Evolutionary conservation across 2,888 invertebrate species (phyloP), one percentile per base, ranked within the genome.

Genomic region (Tipula confusa): DNA sequence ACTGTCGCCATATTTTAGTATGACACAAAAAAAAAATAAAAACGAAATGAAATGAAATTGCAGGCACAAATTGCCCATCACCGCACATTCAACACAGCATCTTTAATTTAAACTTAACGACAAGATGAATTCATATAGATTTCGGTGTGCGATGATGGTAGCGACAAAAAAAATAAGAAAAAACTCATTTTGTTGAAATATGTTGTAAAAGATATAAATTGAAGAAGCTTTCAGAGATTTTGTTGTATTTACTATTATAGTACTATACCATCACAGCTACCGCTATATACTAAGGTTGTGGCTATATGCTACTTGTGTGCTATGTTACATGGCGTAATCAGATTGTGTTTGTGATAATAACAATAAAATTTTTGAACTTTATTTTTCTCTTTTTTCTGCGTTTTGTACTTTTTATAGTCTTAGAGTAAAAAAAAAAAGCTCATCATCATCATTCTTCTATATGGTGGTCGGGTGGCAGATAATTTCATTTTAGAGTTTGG

Each of bases 51-150:
- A n/a, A n/a, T n/a, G n/a, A n/a, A n/a, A n/a, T n/a, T n/a, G n/a
- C n/a, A n/a, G n/a, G n/a, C n/a, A n/a, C n/a, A n/a, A n/a, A n/a
- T n/a, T n/a, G n/a, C n/a, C n/a, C n/a, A n/a, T n/a, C n/a, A n/a
- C 36, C 36, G 15, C 43, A 64, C 64, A 64, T 64, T 9, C 64
- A 43, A 43, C 15, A 9, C 24, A 64, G 9, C 24, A 64, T 64
- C 64, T 64, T 64, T 64, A 64, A 64, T 64, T 64, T 64, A 24
- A 24, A 64, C 64, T 64, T 64, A 64, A 64, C 64, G 64, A 64
- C 64, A 64, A 64, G 9, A 64, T 24, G 64, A 64, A n/a, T n/a
- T n/a, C n/a, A n/a, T n/a, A n/a, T 64, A 64, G 64, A 64, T 64
- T 24, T 64, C 24, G 4, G 64, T 43, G n/a, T 43, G 24, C 18